phyloP scores from a whole-genome alignment of 2,797 vertebrate species.

The Squalus acanthias region DNA sequence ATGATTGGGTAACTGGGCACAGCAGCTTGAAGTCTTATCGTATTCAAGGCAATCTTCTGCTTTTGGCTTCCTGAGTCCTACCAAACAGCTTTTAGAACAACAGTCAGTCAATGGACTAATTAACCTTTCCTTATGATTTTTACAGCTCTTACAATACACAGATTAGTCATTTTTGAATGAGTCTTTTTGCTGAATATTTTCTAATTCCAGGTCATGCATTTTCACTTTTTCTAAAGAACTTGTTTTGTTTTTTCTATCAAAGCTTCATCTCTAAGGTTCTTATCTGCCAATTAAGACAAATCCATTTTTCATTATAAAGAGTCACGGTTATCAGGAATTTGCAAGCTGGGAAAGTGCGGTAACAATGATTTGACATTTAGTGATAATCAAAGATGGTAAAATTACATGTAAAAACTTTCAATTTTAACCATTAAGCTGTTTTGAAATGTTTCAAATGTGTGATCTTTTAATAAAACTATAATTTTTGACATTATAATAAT shows the following conservation, averaged over 20 bases:
- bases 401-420: neutral
- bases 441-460: neutral
- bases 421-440: conserved; percentile 19
- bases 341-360: neutral
- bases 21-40: neutral
- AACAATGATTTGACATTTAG: neutral
- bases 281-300: neutral
- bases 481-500: neutral
- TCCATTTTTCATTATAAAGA: neutral
- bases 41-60: conserved; percentile 7
- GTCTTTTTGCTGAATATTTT: neutral
- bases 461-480: neutral
- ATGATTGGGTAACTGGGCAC: neutral
- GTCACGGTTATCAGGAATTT: neutral
- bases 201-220: neutral
- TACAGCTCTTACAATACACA: neutral
- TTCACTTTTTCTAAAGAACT: neutral
- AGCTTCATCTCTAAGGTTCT: neutral
- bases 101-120: conserved; percentile 24
- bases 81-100: neutral
- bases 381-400: conserved; percentile 1
- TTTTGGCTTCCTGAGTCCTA: neutral
- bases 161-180: neutral
- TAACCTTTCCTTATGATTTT: neutral
- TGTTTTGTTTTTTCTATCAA: neutral